phyloP scores from a whole-genome alignment of 92 coral and sea anemone genomes.

The Parazoanthus swiftii region DNA sequence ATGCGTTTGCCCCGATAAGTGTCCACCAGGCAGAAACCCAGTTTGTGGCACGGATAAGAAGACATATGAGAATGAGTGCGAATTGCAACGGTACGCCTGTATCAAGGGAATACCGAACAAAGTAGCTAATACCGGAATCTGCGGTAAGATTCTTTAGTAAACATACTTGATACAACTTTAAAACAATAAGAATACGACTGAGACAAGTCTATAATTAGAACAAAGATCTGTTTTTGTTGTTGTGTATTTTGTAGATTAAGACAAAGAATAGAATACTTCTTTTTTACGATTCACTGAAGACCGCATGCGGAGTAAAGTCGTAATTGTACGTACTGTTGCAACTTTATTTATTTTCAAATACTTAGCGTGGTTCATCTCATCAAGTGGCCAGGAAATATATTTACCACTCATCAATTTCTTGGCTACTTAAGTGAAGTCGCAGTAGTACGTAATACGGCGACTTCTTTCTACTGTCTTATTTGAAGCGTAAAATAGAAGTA shows the following conservation, averaged over 20 bases:
- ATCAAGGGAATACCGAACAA: constrained; percentile 18
- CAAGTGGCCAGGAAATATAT: not conserved
- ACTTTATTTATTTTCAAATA: too few species aligned
- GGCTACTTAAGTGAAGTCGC: too few species aligned
- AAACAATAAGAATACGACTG: not conserved
- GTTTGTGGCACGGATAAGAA: constrained; percentile 14
- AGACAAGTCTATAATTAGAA: not conserved
- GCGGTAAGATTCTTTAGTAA: not conserved
- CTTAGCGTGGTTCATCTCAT: too few species aligned
- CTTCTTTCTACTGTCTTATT: too few species aligned
- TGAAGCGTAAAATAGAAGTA: too few species aligned
- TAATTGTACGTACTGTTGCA: too few species aligned
- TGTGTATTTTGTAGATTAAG: too few species aligned
- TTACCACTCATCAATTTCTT: not conserved
- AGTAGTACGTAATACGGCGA: too few species aligned
- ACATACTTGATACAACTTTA: not conserved
- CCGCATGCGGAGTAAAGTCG: too few species aligned
- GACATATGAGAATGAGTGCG: constrained; percentile 11
- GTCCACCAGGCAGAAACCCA: constrained; percentile 5
- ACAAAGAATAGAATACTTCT: too few species aligned
- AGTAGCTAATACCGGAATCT: constrained; percentile 9
- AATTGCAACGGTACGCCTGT: constrained; percentile 1
- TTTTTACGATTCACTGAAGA: too few species aligned
- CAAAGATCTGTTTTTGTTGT: not conserved
- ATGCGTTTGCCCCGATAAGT: constrained; percentile 21